A percentile compares a stretch with the other conserved stretches of the same genome.
phyloP scores from a whole-genome alignment of 2,113 vertebrate genomes.

The Bufo bufo region DNA sequence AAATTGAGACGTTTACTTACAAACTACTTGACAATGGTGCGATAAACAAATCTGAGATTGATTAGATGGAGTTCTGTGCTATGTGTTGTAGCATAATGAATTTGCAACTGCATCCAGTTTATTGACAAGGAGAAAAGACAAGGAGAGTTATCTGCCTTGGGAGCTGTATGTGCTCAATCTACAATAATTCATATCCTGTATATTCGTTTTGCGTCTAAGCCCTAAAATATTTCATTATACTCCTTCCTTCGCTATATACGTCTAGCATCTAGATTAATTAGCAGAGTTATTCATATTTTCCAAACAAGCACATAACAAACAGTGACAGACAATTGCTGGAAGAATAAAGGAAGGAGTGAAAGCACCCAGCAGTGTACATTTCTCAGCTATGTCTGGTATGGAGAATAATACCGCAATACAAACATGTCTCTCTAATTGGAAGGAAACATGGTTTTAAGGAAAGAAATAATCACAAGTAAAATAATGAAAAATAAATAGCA shows the following conservation, averaged over 20 bases:
- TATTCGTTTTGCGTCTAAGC: neutral
- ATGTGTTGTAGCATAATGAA: constrained; percentile 22
- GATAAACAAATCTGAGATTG: constrained; percentile 20
- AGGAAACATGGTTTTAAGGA: neutral
- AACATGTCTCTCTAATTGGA: constrained; percentile 33
- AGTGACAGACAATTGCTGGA: constrained; percentile 30
- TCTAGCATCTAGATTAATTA: constrained; percentile 46
- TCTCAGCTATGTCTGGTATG: constrained; percentile 2
- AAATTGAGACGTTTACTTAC: neutral
- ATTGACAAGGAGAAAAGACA: constrained; percentile 40
- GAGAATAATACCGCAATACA: constrained; percentile 9
- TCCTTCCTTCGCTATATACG: neutral
- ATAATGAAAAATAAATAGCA: neutral
- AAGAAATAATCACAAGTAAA: constrained; percentile 12
- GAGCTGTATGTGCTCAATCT: constrained; percentile 13
- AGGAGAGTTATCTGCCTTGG: neutral
- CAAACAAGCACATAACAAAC: constrained; percentile 37
- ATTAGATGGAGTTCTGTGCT: neutral
- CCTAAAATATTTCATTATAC: constrained; percentile 41
- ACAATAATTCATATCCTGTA: constrained; percentile 26
- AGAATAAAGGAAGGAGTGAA: constrained; percentile 21
- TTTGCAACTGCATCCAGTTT: constrained; percentile 17
- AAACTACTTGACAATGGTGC: neutral
- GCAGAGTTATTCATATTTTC: constrained; percentile 46
- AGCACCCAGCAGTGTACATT: constrained; percentile 28